Conservation (phyloP, 92 coral and sea anemone species). For the Porites divaricata region DNA sequence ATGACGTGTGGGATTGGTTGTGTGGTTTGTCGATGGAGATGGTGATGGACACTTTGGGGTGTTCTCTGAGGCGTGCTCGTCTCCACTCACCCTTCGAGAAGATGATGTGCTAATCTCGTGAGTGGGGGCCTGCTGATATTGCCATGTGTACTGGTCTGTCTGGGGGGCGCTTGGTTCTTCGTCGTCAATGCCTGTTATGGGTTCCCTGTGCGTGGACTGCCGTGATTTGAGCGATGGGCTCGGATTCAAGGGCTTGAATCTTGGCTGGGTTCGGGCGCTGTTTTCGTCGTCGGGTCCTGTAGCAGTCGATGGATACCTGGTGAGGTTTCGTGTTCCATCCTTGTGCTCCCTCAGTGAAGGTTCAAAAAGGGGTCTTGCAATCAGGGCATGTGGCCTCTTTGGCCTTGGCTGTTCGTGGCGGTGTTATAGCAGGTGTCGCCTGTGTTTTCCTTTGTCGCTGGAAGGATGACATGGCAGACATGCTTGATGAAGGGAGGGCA, state of each 20-base stretch:
- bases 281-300: constrained; percentile 27
- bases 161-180: too few species aligned
- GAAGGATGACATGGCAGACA: constrained; percentile 11
- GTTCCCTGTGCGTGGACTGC: too few species aligned
- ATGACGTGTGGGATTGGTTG: too few species aligned
- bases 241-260: constrained; percentile 34
- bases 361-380: constrained; percentile 43
- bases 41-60: constrained; percentile 58
- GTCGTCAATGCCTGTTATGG: too few species aligned
- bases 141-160: too few species aligned
- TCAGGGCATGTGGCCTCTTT: constrained; percentile 55
- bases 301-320: constrained; percentile 60
- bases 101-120: neutral
- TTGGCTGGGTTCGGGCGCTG: too few species aligned
- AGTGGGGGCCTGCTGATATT: neutral
- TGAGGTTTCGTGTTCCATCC: constrained; percentile 67
- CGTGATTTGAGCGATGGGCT: constrained; percentile 57
- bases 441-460: constrained; percentile 13
- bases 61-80: constrained; percentile 55
- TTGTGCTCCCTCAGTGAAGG: constrained; percentile 71
- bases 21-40: constrained; percentile 42
- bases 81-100: constrained; percentile 42
- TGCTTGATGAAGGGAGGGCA: constrained; percentile 44
- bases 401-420: constrained; percentile 27
- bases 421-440: constrained; percentile 21